A percentile compares a stretch with the other conserved stretches of the same genome.
phyloP scores from a whole-genome alignment of 2,797 vertebrate genomes.

The Melanotaenia nigrans region DNA sequence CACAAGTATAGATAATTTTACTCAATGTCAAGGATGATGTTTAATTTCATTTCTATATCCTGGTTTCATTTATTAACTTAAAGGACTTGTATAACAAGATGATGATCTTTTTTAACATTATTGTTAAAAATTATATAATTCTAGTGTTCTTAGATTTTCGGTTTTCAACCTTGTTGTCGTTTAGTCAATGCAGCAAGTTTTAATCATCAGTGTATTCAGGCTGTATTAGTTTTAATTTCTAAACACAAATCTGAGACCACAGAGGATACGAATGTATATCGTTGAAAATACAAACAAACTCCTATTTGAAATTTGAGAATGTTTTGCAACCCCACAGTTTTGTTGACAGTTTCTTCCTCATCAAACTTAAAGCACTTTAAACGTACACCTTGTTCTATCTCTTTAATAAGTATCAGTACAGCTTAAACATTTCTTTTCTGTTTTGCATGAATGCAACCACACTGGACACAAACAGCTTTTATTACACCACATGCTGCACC shows the following conservation, averaged over 20 bases:
- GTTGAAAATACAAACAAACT: constrained; percentile 1
- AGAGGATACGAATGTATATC: neutral
- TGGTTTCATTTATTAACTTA: neutral
- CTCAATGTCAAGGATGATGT: neutral
- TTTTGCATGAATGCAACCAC: constrained; percentile 36
- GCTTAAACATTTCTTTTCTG: constrained; percentile 22
- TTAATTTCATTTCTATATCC: neutral
- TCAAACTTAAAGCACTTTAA: constrained; percentile 24
- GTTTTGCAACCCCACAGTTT: neutral
- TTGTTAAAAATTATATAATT: neutral
- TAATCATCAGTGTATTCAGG: neutral
- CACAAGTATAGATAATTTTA: neutral
- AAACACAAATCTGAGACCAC: neutral
- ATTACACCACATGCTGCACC: constrained; percentile 9
- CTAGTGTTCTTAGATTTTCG: neutral
- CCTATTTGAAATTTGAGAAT: constrained; percentile 25
- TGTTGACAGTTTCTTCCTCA: constrained; percentile 41
- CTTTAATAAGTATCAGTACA: constrained; percentile 36
- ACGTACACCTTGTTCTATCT: constrained; percentile 23
- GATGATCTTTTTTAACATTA: neutral
- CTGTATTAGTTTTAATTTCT: neutral
- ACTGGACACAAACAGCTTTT: constrained; percentile 25
- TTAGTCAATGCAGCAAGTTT: neutral
- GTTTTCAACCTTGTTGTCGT: neutral
- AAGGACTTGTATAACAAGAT: neutral